Evolutionary conservation across 2,797 vertebrate species (phyloP).

Genomic region (Syngnathus rostellatus): DNA sequence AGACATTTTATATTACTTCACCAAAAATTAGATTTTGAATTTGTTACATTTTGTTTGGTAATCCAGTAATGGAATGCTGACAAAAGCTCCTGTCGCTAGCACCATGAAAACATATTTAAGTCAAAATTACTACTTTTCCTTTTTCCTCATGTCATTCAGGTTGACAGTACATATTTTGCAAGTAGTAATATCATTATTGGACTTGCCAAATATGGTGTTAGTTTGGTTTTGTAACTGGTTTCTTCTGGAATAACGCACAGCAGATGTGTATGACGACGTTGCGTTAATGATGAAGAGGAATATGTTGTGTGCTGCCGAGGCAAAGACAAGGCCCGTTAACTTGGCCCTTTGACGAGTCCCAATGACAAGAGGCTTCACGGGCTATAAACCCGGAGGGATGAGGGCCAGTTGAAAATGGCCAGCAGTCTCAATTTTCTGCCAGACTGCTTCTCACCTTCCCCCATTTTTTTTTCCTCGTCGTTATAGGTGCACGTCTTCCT

Average conservation of each 20-base stretch:
- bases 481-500: slow-evolving; percentile 11
- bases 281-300: slow-evolving; percentile 59
- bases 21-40: no score
- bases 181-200: background rate
- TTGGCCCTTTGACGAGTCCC: slow-evolving; percentile 58
- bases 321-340: slow-evolving; percentile 68
- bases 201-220: no score
- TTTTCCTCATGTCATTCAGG: no score
- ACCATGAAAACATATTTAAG: no score
- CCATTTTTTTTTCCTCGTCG: slow-evolving; percentile 31
- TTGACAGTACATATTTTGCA: no score
- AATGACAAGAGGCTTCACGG: slow-evolving; percentile 70
- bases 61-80: no score
- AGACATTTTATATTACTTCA: no score
- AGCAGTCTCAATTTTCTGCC: slow-evolving; percentile 71
- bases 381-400: slow-evolving; percentile 69
- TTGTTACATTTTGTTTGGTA: no score
- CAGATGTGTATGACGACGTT: slow-evolving; percentile 29
- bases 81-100: no score
- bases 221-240: slow-evolving; percentile 5
- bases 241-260: slow-evolving; percentile 15
- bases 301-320: slow-evolving; percentile 39
- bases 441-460: slow-evolving; percentile 54
- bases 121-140: no score
- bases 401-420: slow-evolving; percentile 61